Conservation (phyloP, 2,113 vertebrate species). For the Callipepla squamata region DNA sequence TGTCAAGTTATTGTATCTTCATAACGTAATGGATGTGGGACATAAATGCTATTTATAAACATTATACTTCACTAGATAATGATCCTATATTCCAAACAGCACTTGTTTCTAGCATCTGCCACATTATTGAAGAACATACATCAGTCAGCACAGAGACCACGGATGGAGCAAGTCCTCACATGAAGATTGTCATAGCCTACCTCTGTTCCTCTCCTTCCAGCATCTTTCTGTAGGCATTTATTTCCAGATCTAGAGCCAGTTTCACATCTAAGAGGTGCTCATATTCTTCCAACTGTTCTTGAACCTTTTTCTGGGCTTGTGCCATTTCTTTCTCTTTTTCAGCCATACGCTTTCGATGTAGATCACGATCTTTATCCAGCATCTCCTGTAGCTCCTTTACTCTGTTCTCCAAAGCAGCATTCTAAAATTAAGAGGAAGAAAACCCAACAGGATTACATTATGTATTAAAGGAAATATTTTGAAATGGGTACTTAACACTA, state of each 20-base stretch:
- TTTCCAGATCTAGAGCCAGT: slow-evolving; percentile 88
- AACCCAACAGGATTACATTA: not conserved
- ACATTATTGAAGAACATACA: not conserved
- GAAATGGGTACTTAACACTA: not conserved
- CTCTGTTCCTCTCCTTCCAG: slow-evolving; percentile 89
- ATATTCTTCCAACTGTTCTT: slow-evolving; percentile 83
- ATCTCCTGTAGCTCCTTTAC: slow-evolving; percentile 77
- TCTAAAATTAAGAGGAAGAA: slow-evolving; percentile 65
- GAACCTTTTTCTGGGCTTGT: slow-evolving; percentile 71
- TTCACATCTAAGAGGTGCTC: slow-evolving; percentile 85
- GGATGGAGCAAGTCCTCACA: not conserved
- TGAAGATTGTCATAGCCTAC: slow-evolving; percentile 53
- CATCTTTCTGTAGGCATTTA: slow-evolving; percentile 87
- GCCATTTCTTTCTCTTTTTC: slow-evolving; percentile 84
- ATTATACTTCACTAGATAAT: not conserved
- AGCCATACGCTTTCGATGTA: slow-evolving; percentile 66
- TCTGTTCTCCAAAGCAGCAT: slow-evolving; percentile 71
- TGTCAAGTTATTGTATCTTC: not conserved
- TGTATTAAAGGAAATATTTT: not conserved
- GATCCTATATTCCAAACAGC: fast-evolving
- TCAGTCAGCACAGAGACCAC: not conserved
- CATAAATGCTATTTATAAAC: not conserved
- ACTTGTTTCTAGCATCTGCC: not conserved
- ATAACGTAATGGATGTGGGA: not conserved
- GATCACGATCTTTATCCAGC: slow-evolving; percentile 77